These are phyloP conservation scores for honey bee (Apis mellifera) DNA, from an alignment of 1,140 invertebrate genomes.

Conservation along the genomic window Amel_HAv3.1 CM009945.2:8576001-8576500, in stretches of 20 bases:
- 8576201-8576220: not conserved
- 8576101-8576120: not conserved
- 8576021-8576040: no score
- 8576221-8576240: constrained; percentile 16
- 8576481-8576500: no score
- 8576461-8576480: no score
- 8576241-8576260: constrained; percentile 57
- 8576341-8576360: not conserved
- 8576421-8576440: no score
- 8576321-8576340: not conserved
- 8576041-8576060: no score
- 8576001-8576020: no score
- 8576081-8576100: no score
- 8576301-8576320: constrained; percentile 18
- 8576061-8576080: no score
- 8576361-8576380: no score
- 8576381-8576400: no score
- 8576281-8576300: constrained; percentile 19
- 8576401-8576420: no score
- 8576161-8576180: not conserved
- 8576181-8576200: not conserved
- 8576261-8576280: not conserved
- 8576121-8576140: not conserved
- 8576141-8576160: not conserved
- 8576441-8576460: no score